Percentiles rank a stretch among this genome's conserved stretches.
These are phyloP conservation scores for Lithophane leautieri DNA, from an alignment of 2,888 invertebrate species.

Conservation along the genomic window DNA sequence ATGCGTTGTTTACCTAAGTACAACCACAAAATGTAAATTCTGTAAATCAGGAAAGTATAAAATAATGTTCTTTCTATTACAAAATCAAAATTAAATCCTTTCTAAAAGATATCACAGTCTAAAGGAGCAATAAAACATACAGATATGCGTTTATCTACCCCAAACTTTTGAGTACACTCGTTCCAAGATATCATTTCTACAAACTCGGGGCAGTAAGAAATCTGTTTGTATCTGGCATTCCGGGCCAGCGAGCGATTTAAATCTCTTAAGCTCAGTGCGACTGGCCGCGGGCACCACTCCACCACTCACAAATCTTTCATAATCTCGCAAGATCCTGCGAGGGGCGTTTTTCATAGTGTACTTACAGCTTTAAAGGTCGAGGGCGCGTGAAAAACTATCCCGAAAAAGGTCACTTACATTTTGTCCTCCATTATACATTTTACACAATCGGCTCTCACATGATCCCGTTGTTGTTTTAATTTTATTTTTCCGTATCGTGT, in stretches of 20 bases:
- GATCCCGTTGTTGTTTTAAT: slow-evolving; percentile 78
- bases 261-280: slow-evolving; percentile 89
- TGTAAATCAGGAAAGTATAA: background rate
- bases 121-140: slow-evolving; percentile 67
- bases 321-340: slow-evolving; percentile 87
- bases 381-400: slow-evolving; percentile 71
- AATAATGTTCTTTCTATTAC: background rate
- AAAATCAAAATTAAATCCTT: slow-evolving; percentile 35
- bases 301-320: slow-evolving; percentile 90
- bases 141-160: slow-evolving; percentile 70
- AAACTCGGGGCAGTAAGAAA: slow-evolving; percentile 83
- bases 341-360: slow-evolving; percentile 87
- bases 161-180: slow-evolving; percentile 68
- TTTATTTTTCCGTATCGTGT: slow-evolving; percentile 83
- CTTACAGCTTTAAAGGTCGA: slow-evolving; percentile 74
- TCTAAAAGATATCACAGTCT: slow-evolving; percentile 50
- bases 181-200: slow-evolving; percentile 77
- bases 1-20: background rate
- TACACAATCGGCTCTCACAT: slow-evolving; percentile 70
- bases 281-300: slow-evolving; percentile 85
- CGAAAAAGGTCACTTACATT: slow-evolving; percentile 68
- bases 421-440: slow-evolving; percentile 67
- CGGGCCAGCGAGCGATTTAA: slow-evolving; percentile 89
- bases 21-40: background rate
- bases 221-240: slow-evolving; percentile 90